Evolutionary conservation across 1,140 invertebrate genomes (phyloP), one percentile per base, ranked within the genome.

Genomic region (Harlomillsia oculata): DNA sequence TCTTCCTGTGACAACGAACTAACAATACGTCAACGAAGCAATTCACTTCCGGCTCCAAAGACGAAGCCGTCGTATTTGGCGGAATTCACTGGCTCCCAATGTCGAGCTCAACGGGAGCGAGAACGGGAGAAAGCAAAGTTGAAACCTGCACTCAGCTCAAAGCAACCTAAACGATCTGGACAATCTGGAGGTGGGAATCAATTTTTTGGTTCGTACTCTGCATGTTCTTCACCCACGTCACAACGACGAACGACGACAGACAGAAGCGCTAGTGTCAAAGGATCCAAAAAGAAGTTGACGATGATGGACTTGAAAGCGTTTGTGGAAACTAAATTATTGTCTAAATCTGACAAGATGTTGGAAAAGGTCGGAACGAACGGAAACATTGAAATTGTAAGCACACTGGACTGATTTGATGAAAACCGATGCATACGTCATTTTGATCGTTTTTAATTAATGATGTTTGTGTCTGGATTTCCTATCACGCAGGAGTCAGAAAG

Each of bases 1-100:
- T 23, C 23, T 6, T 13, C 8, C 8, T 8, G 4, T 9, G 11
- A 45, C 4, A 45, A 45, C 11, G 5, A 13, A 5, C 5, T 5
- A 23, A 6, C 8, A 13, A 9, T 26, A 13, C 78, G 79, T 59
- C 83, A 84, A 60, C 74, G 92, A 48, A 94, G 91, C 64, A 91
- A 89, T 68, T 96, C 92, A 0, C 72, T 96, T 41, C 92, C 92
- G 0, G 91, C 93, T 70, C 89, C 89, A 9, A 91, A 94, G 37
- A 46, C 45, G 5, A 50, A 23, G 26, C 29, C 11, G 18, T 9
- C 41, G 14, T 59, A 59, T 20, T 18, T 59, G 14, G 48, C 56
- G 21, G 61, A 56, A 20, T 41, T 63, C 46, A 43, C 55, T 11
- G 45, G 52, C 18, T 44, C 49, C 16, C 48, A 48, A 16, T 26